Evolutionary conservation across 2,888 invertebrate genomes (phyloP), one percentile per base, ranked within the genome.

Genomic region (Lacanobia oleracea): DNA sequence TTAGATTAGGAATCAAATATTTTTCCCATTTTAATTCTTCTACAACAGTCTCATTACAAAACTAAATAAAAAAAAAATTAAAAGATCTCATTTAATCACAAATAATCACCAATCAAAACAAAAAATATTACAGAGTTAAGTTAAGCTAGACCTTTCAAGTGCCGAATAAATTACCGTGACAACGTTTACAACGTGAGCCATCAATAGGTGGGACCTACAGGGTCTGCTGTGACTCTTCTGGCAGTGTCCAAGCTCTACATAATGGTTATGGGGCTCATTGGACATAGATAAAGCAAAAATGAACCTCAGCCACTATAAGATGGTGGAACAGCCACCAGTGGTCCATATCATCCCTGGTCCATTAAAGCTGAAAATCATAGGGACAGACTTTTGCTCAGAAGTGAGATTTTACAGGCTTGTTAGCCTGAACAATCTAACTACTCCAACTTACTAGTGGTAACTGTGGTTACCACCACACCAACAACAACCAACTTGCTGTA

Each of bases 101-200:
- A 72, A 66, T 53, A 86, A 84, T 88, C 86, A 86, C 83, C 87
- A 88, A 88, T 88, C 86, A 79, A 72, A 80, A 81, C 78, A 84
- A 88, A 86, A 84, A 88, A 86, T 79, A 86, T 82, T 85, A 82
- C 27, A 64, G 67, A 77, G 82, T 27, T 27, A 27, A 27, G 27
- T 27, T 2, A 27, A 72, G 84, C 81, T 64, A 78, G 82, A 70
- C 70, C 23, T 18, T 64, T n/a, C 48, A 50, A 59, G n/a, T 60
- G 12, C 40, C 68, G 83, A 86, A 88, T 87, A 88, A 89, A 91
- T 89, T 88, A 87, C 81, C 74, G 81, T 62, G 70, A 88, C 86
- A 90, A 86, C 88, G 85, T 88, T 87, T 79, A 51, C 82, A n/a
- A n/a, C n/a, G n/a, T 88, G 86, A 87, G 83, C 18, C 69, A 68